phyloP scores from a whole-genome alignment of 2,797 vertebrate species.

The Anguilla obscura region DNA sequence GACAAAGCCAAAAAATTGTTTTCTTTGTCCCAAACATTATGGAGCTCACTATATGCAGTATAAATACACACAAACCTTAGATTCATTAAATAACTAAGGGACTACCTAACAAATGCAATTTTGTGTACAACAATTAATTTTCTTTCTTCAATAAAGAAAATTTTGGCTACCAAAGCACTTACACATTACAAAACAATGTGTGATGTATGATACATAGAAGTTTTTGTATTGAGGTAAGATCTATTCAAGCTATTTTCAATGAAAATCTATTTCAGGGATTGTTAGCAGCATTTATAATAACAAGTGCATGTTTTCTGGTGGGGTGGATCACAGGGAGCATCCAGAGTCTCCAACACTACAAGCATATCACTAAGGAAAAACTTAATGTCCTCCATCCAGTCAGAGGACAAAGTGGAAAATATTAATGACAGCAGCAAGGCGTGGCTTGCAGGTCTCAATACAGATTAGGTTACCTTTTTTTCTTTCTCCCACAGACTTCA shows the following conservation, averaged over 20 bases:
- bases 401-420: not conserved
- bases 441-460: not conserved
- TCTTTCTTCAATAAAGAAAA: not conserved
- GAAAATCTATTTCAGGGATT: not conserved
- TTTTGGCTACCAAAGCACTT: not conserved
- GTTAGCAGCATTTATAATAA: not conserved
- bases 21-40: too few relatives aligned
- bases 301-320: not conserved
- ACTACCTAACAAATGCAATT: not conserved
- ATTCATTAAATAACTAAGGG: too few relatives aligned
- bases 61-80: too few relatives aligned
- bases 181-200: not conserved
- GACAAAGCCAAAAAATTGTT: too few relatives aligned
- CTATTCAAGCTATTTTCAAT: slow-evolving; percentile 14
- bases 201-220: not conserved
- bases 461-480: not conserved
- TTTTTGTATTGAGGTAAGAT: not conserved
- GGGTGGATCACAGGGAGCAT: not conserved
- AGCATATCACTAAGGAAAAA: not conserved
- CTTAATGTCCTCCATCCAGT: not conserved
- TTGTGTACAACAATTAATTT: not conserved
- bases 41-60: too few relatives aligned
- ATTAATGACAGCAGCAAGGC: not conserved
- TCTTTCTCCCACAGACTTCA: not conserved
- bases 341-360: not conserved